A percentile compares a stretch with the other conserved stretches of the same genome.
Conservation (phyloP, 2,113 vertebrate species). For the Nothocercus nigrocapillus region DNA sequence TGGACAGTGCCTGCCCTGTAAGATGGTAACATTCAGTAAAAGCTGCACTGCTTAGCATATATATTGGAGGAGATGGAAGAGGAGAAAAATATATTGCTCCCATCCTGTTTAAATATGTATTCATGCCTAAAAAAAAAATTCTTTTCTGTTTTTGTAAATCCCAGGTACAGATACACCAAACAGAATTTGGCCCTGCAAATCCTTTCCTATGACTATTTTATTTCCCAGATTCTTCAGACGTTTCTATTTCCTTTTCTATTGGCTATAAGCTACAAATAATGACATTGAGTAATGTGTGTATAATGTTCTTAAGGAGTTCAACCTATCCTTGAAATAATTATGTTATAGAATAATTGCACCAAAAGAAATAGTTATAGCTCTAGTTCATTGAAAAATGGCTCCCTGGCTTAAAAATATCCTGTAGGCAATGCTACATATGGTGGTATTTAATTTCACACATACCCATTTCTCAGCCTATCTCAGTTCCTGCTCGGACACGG, state of each 20-base stretch:
- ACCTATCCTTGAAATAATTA: neutral
- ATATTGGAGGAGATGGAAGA: slow-evolving; percentile 45
- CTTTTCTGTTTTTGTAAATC: neutral
- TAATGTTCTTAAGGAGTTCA: neutral
- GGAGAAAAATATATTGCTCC: slow-evolving; percentile 46
- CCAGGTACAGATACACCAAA: neutral
- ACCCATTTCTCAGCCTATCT: neutral
- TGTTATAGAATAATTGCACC: neutral
- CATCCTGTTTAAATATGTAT: neutral
- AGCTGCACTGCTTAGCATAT: slow-evolving; percentile 42
- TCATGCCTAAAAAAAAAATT: neutral
- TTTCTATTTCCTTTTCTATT: neutral
- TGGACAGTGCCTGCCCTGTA: slow-evolving; percentile 16
- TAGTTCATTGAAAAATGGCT: neutral
- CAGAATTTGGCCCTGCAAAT: neutral
- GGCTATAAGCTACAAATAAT: neutral
- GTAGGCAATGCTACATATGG: neutral
- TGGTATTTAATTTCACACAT: neutral
- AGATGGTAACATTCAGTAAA: slow-evolving; percentile 68
- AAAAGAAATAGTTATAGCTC: neutral
- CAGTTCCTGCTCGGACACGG: neutral
- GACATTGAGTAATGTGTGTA: neutral
- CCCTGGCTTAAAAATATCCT: neutral
- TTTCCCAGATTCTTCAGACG: neutral
- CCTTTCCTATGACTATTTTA: neutral